phyloP scores from a whole-genome alignment of 37 sponge, comb jelly and placozoan species.

The Agelas oroides region DNA sequence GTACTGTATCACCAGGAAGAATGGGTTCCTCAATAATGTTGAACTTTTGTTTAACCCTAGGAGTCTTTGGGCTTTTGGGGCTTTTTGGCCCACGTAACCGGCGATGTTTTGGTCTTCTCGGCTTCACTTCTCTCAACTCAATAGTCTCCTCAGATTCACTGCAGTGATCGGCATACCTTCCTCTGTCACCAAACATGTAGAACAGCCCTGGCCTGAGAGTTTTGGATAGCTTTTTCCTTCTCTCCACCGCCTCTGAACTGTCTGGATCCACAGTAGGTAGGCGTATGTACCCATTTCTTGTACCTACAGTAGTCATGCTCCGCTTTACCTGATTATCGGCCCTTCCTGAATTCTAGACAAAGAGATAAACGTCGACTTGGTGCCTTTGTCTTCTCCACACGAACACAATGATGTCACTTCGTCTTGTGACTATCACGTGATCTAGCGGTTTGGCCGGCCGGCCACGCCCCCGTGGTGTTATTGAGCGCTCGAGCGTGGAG shows the following conservation, averaged over 20 bases:
- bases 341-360: too few relatives aligned
- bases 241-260: too few relatives aligned
- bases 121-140: conserved; percentile 51
- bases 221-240: background rate
- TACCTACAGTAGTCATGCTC: background rate
- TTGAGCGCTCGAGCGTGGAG: too few relatives aligned
- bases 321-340: too few relatives aligned
- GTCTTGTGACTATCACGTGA: too few relatives aligned
- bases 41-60: conserved; percentile 5
- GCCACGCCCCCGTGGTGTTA: too few relatives aligned
- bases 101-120: conserved; percentile 12
- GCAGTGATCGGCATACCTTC: conserved; percentile 26
- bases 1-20: conserved; percentile 70
- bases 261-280: conserved; percentile 42
- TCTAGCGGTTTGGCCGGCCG: too few relatives aligned
- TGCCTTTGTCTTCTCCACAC: too few relatives aligned
- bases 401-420: too few relatives aligned
- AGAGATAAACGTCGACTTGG: too few relatives aligned
- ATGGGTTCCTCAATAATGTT: conserved; percentile 65
- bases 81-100: conserved; percentile 17
- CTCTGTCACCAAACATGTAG: conserved; percentile 55
- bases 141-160: conserved; percentile 59
- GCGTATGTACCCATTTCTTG: conserved; percentile 43
- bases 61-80: conserved; percentile 27
- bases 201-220: conserved; percentile 61